These are phyloP conservation scores for Sus cebifrons DNA, from an alignment of 2,797 vertebrate genomes.

Conservation along the genomic window DNA sequence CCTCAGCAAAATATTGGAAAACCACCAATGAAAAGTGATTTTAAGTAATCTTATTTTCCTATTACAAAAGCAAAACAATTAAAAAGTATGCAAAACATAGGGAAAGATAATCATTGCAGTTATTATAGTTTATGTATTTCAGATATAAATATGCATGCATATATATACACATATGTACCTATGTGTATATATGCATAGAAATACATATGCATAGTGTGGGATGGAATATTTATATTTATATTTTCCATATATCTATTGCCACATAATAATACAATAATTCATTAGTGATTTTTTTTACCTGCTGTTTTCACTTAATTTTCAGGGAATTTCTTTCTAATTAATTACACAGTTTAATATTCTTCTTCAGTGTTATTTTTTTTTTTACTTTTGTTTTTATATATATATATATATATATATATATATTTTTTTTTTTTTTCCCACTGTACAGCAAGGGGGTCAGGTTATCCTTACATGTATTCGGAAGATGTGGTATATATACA, in stretches of 20 bases:
- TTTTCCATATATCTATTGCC: background rate
- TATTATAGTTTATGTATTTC: background rate
- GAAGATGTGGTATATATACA: too few relatives aligned
- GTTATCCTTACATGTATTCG: too few relatives aligned
- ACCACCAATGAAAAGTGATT: background rate
- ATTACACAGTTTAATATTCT: constrained; percentile 59
- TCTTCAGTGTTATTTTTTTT: constrained; percentile 36
- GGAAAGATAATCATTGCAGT: constrained; percentile 21
- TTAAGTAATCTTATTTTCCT: constrained; percentile 37
- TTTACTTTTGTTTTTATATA: too few relatives aligned
- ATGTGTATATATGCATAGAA: background rate
- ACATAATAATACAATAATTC: background rate
- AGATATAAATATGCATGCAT: background rate
- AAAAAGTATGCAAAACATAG: background rate
- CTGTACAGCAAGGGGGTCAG: too few relatives aligned
- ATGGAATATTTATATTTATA: background rate
- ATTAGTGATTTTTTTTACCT: constrained; percentile 13
- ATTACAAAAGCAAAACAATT: constrained; percentile 5
- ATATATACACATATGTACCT: background rate
- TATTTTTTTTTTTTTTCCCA: too few relatives aligned
- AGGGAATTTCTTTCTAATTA: constrained; percentile 37
- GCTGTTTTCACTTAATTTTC: constrained; percentile 19
- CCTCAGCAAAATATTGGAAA: constrained; percentile 24
- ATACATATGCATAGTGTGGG: background rate
- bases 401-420: too few relatives aligned